These are phyloP conservation scores for Myotis yumanensis DNA, from an alignment of 2,113 vertebrate genomes.

Conservation along the genomic window DNA sequence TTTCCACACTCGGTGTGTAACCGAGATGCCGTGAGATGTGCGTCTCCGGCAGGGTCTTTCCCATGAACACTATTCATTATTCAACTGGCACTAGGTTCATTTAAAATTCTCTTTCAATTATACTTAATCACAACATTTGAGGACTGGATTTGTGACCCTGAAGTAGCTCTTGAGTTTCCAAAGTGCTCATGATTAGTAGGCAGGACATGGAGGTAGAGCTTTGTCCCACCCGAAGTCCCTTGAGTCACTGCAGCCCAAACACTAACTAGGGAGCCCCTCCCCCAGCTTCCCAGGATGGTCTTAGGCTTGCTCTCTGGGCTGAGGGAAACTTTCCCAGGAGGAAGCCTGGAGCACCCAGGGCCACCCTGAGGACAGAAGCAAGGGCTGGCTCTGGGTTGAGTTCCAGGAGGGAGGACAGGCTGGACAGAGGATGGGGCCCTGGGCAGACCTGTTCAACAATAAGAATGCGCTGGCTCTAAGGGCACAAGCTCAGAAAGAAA, in stretches of 20 bases:
- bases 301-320: background rate
- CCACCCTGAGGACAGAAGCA: background rate
- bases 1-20: rapidly evolving
- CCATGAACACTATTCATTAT: background rate
- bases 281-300: background rate
- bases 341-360: background rate
- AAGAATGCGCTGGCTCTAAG: background rate
- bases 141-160: background rate
- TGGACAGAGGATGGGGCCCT: background rate
- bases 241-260: background rate
- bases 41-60: background rate
- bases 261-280: background rate
- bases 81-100: background rate
- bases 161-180: background rate
- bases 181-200: background rate
- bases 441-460: background rate
- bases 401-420: background rate
- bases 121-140: background rate
- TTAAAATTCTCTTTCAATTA: slow-evolving; percentile 35
- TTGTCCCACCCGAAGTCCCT: background rate
- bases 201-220: too few species aligned
- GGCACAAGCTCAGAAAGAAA: background rate
- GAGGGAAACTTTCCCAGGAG: background rate
- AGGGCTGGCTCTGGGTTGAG: background rate
- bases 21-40: background rate